Percentiles rank a stretch among this genome's conserved stretches.
These are phyloP conservation scores for Rhopilema esculentum DNA, from an alignment of 30 jellyfish, hydroid and myxozoan species.

Conservation along the genomic window DNA sequence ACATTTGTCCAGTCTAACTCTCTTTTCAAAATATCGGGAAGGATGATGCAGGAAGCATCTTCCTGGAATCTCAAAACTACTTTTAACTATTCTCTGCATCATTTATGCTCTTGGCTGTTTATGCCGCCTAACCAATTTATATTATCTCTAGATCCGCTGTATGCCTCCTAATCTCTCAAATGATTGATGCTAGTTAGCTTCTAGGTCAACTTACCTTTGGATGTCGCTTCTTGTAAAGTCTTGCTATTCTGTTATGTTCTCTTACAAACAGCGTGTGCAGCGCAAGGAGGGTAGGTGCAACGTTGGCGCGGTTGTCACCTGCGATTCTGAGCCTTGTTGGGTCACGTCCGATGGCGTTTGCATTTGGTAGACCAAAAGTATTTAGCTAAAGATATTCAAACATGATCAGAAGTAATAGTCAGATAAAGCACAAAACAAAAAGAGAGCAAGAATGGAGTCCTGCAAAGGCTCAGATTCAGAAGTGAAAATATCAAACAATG, in stretches of 20 bases:
- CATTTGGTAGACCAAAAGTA: slow-evolving; percentile 41
- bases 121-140: too few relatives aligned
- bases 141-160: too few relatives aligned
- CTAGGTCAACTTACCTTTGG: slow-evolving; percentile 56
- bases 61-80: too few relatives aligned
- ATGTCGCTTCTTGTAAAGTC: slow-evolving; percentile 15
- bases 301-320: slow-evolving; percentile 50
- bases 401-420: neutral
- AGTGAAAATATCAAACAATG: too few relatives aligned
- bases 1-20: too few relatives aligned
- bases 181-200: too few relatives aligned
- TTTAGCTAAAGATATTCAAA: slow-evolving; percentile 16
- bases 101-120: too few relatives aligned
- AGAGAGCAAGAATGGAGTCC: neutral
- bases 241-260: slow-evolving; percentile 55
- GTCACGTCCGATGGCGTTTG: slow-evolving; percentile 37
- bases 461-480: neutral
- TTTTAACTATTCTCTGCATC: too few relatives aligned
- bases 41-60: too few relatives aligned
- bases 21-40: too few relatives aligned
- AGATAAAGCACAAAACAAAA: neutral
- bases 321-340: slow-evolving; percentile 49
- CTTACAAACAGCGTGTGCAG: slow-evolving; percentile 50
- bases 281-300: slow-evolving; percentile 45
- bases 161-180: too few relatives aligned